A percentile compares a stretch with the other conserved stretches of the same genome.
Evolutionary conservation across 2,888 invertebrate species (phyloP).

Genomic region (Drosophila affinis): DNA sequence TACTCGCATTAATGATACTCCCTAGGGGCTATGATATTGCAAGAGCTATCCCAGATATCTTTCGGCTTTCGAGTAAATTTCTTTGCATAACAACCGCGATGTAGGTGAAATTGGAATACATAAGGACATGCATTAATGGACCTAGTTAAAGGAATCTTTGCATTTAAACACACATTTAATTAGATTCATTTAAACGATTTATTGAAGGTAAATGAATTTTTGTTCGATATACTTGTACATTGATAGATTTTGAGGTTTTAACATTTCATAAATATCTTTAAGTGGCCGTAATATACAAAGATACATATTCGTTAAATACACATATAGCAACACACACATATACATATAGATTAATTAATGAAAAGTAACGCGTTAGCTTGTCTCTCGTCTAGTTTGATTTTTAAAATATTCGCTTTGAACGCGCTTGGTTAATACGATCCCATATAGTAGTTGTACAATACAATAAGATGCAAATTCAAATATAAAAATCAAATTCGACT

Average conservation of each 20-base stretch:
- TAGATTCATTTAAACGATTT: constrained; percentile 50
- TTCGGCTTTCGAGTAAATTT: too few species aligned
- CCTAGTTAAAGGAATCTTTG: too few species aligned
- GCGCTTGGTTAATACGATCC: not conserved
- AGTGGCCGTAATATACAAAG: constrained; percentile 44
- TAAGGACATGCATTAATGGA: too few species aligned
- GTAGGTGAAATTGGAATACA: too few species aligned
- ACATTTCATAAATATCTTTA: constrained; percentile 62
- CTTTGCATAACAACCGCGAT: too few species aligned
- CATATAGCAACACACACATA: constrained; percentile 69
- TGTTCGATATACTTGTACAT: constrained; percentile 56
- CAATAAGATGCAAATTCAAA: constrained; percentile 29
- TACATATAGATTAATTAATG: constrained; percentile 47
- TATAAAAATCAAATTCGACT: constrained; percentile 28
- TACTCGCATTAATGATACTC: too few species aligned
- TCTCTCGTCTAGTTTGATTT: constrained; percentile 30
- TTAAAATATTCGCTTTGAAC: constrained; percentile 36
- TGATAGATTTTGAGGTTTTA: constrained; percentile 59
- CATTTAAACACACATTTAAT: not conserved
- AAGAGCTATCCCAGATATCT: too few species aligned
- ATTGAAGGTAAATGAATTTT: constrained; percentile 65
- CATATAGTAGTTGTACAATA: not conserved
- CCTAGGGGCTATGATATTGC: too few species aligned
- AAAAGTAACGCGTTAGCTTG: constrained; percentile 39
- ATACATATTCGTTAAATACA: constrained; percentile 57